Evolutionary conservation across 2,797 vertebrate species (phyloP).

Genomic region (Betta splendens): DNA sequence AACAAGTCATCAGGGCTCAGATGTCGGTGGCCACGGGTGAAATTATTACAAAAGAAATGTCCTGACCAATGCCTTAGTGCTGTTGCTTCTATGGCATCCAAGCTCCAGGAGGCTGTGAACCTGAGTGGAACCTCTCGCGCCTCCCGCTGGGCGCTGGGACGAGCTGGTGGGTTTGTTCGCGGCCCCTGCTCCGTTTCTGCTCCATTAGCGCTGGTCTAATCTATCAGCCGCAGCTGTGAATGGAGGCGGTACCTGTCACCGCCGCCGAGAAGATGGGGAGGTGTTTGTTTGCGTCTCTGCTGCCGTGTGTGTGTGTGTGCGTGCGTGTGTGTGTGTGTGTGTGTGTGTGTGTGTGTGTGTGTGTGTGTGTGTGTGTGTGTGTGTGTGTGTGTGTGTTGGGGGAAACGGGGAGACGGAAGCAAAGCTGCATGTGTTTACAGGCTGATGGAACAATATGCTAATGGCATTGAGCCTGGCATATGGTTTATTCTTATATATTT

Average conservation of each 20-base stretch:
- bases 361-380: background rate
- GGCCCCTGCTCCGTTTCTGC: conserved; percentile 19
- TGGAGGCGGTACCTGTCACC: conserved; percentile 25
- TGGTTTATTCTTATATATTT: conserved; percentile 33
- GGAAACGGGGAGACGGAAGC: background rate
- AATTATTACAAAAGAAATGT: no score
- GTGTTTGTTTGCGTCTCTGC: background rate
- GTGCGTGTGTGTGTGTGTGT: background rate
- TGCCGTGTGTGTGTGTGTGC: background rate
- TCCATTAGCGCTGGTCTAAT: conserved; percentile 53
- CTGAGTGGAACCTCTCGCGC: no score
- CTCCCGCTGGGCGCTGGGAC: no score
- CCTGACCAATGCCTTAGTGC: no score
- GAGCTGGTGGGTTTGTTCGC: no score
- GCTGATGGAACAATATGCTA: conserved; percentile 31
- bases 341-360: background rate
- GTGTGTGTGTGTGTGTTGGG: background rate
- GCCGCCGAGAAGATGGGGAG: background rate
- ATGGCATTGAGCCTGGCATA: conserved; percentile 24
- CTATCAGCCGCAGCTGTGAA: conserved; percentile 36
- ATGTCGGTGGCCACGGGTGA: conserved; percentile 7
- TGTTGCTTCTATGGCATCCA: no score
- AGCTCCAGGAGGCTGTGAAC: no score
- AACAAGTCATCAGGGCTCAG: conserved; percentile 39
- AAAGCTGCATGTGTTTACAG: conserved; percentile 2